phyloP scores from a whole-genome alignment of 1,140 invertebrate genomes.

The Fopius arisanus region DNA sequence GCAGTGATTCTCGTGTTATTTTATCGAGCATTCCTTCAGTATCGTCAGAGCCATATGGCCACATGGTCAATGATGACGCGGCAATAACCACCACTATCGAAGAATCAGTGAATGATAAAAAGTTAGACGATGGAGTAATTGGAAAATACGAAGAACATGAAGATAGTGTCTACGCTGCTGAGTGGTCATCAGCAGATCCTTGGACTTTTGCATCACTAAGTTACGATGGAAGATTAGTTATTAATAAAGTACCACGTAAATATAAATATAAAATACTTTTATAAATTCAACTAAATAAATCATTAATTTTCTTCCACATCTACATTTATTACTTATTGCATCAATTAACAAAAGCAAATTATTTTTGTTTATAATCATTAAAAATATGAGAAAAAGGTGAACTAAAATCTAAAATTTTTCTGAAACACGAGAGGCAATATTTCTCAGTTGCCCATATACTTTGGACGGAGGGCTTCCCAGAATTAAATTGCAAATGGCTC shows the following conservation, averaged over 20 bases:
- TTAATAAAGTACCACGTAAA: constrained; percentile 90
- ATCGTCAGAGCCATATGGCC: constrained; percentile 80
- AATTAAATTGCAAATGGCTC: constrained; percentile 97
- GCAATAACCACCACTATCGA: constrained; percentile 36
- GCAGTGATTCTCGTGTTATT: constrained; percentile 92
- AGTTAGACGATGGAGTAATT: constrained; percentile 82
- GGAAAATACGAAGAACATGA: constrained; percentile 96
- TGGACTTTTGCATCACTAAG: constrained; percentile 98
- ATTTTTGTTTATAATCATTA: background rate
- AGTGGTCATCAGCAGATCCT: constrained; percentile 96
- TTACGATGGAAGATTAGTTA: constrained; percentile 93
- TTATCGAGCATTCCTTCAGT: constrained; percentile 87
- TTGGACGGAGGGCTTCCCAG: constrained; percentile 95
- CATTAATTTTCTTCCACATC: background rate
- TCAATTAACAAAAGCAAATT: background rate
- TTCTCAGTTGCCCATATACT: constrained; percentile 92
- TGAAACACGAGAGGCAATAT: constrained; percentile 81
- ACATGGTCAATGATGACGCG: constrained; percentile 61
- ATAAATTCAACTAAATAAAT: constrained; percentile 54
- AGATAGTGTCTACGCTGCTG: constrained; percentile 96
- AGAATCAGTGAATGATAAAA: constrained; percentile 55
- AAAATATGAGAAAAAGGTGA: constrained; percentile 11
- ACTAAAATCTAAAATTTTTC: constrained; percentile 76
- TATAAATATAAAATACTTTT: constrained; percentile 91
- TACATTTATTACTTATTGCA: too few species aligned